Percentiles rank a stretch among this genome's conserved stretches.
These are phyloP conservation scores for Drymonia ruficornis DNA, from an alignment of 2,888 invertebrate genomes.

Conservation along the genomic window DNA sequence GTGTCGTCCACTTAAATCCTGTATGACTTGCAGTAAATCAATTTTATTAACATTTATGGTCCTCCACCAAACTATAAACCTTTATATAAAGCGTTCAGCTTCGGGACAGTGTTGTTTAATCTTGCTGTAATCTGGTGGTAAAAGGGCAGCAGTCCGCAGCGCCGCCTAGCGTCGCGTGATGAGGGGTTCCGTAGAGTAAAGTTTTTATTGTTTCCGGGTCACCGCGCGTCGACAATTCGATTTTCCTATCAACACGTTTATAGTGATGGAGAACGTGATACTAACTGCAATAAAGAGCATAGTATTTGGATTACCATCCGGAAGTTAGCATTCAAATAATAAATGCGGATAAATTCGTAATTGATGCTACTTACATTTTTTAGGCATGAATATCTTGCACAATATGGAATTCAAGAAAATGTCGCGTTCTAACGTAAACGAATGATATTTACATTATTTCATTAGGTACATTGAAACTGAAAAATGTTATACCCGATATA, in stretches of 20 bases:
- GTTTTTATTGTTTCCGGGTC: slow-evolving; percentile 77
- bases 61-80: slow-evolving; percentile 14
- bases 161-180: slow-evolving; percentile 28
- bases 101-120: slow-evolving; percentile 49
- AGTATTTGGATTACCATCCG: slow-evolving; percentile 23
- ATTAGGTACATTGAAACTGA: too few relatives aligned
- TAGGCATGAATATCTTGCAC: too few relatives aligned
- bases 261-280: slow-evolving; percentile 58
- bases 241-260: slow-evolving; percentile 74
- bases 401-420: too few relatives aligned
- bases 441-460: too few relatives aligned
- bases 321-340: slow-evolving; percentile 6
- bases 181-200: slow-evolving; percentile 59
- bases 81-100: slow-evolving; percentile 36
- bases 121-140: slow-evolving; percentile 54
- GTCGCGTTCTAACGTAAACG: too few relatives aligned
- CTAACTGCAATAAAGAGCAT: slow-evolving; percentile 36
- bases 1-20: too few relatives aligned
- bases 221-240: slow-evolving; percentile 65
- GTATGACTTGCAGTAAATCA: too few relatives aligned
- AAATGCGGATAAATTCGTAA: too few relatives aligned
- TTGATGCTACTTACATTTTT: too few relatives aligned
- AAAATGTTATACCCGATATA: too few relatives aligned
- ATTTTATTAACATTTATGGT: too few relatives aligned
- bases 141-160: slow-evolving; percentile 40